Conservation (phyloP, 30 jellyfish, hydroid and myxozoan genomes). For the Hydra vulgaris region DNA sequence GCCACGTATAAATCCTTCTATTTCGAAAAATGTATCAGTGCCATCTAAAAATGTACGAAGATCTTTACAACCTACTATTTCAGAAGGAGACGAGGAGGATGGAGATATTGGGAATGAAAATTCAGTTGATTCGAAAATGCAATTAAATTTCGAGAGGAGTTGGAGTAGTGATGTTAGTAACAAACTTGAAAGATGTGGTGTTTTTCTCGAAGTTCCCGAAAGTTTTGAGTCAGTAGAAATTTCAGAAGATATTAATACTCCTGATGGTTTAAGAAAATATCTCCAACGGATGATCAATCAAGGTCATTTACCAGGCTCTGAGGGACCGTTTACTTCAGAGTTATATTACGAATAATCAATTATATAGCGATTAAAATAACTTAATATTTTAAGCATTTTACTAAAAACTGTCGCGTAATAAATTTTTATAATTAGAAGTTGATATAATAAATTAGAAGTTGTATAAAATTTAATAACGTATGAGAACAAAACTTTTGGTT, state of each 20-base stretch:
- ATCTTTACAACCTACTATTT: slow-evolving; percentile 14
- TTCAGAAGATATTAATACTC: slow-evolving; percentile 40
- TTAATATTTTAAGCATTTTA: too few species aligned
- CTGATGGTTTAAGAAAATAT: slow-evolving; percentile 38
- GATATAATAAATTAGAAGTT: too few species aligned
- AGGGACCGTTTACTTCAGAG: slow-evolving; percentile 9
- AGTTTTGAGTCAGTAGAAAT: neutral
- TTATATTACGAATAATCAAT: slow-evolving; percentile 7
- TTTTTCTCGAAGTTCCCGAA: neutral
- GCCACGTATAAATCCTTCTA: neutral
- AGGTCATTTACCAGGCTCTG: slow-evolving; percentile 54
- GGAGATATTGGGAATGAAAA: slow-evolving; percentile 19
- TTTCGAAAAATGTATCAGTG: neutral
- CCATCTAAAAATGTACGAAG: slow-evolving; percentile 15
- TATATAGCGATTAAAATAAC: too few species aligned
- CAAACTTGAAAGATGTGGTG: neutral
- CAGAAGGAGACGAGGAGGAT: slow-evolving; percentile 30
- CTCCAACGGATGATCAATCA: slow-evolving; percentile 45
- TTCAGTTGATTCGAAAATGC: too few species aligned
- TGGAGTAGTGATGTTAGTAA: neutral
- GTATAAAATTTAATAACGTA: too few species aligned
- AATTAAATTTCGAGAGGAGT: neutral
- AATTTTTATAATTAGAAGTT: too few species aligned
- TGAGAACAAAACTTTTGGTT: too few species aligned
- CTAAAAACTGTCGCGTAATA: too few species aligned